phyloP scores from a whole-genome alignment of 2,797 vertebrate genomes.

The Periparus ater region DNA sequence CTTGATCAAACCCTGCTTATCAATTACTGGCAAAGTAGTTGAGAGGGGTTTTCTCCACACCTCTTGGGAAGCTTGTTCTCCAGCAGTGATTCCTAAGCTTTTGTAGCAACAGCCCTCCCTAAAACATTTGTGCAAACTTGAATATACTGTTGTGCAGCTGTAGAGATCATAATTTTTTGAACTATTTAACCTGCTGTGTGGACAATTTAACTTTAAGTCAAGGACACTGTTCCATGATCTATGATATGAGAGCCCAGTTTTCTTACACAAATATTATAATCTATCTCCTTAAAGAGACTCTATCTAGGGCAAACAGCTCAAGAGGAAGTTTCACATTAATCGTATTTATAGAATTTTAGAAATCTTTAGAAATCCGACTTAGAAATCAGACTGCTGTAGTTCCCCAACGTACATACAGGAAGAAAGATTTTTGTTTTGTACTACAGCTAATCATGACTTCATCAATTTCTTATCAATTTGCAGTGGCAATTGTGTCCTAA shows the following conservation, averaged over 20 bases:
- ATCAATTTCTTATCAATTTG: neutral
- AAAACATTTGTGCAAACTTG: neutral
- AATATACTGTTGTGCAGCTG: accelerated
- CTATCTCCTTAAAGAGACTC: neutral
- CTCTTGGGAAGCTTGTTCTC: neutral
- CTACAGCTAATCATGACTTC: neutral
- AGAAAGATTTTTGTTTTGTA: neutral
- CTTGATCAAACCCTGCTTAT: neutral
- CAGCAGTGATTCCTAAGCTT: neutral
- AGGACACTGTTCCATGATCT: neutral
- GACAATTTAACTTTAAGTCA: neutral
- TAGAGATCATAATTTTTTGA: neutral
- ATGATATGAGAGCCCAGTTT: neutral
- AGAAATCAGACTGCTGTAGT: neutral
- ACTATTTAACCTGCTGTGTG: neutral
- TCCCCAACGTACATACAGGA: neutral
- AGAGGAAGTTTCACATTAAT: neutral
- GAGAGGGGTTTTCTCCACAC: neutral
- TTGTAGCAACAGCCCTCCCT: neutral
- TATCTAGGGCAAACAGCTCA: neutral
- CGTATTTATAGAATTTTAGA: neutral
- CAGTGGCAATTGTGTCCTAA: neutral
- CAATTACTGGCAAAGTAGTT: neutral
- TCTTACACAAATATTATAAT: neutral
- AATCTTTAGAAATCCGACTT: neutral